Conservation (phyloP, 2,113 vertebrate genomes). For the Carollia perspicillata region DNA sequence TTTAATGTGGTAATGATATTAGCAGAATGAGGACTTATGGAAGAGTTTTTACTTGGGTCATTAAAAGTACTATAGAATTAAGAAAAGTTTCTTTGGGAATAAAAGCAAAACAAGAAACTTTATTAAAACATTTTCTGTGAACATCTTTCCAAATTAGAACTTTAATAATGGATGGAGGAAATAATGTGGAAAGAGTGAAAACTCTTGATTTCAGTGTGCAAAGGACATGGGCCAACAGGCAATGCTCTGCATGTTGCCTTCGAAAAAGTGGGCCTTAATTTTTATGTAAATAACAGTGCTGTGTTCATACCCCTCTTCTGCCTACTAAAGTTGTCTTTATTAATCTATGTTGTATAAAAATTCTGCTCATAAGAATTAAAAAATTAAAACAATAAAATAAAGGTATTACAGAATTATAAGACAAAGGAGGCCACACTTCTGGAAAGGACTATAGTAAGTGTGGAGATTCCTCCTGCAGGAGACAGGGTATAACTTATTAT, state of each 20-base stretch:
- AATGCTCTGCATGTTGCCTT: constrained; percentile 76
- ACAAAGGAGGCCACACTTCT: neutral
- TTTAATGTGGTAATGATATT: neutral
- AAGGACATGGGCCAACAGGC: neutral
- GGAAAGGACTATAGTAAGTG: neutral
- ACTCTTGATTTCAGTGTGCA: neutral
- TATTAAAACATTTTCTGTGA: constrained; percentile 57
- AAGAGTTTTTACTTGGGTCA: neutral
- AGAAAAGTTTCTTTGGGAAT: constrained; percentile 53
- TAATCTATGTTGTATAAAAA: constrained; percentile 71
- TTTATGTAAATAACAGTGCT: constrained; percentile 68
- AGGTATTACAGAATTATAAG: neutral
- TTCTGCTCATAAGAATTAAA: constrained; percentile 68
- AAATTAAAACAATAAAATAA: no score
- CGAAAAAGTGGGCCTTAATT: constrained; percentile 81
- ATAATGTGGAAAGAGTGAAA: neutral
- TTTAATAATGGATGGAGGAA: neutral
- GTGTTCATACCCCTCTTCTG: constrained; percentile 66
- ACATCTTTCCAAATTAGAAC: constrained; percentile 31
- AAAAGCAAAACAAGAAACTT: constrained; percentile 56
- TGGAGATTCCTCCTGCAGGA: neutral
- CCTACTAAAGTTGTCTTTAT: constrained; percentile 69
- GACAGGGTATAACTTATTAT: neutral
- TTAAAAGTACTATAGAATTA: neutral
- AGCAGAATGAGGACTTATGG: neutral